These are phyloP conservation scores for Ceriagrion tenellum DNA, from an alignment of 2,888 invertebrate genomes.

Conservation along the genomic window DNA sequence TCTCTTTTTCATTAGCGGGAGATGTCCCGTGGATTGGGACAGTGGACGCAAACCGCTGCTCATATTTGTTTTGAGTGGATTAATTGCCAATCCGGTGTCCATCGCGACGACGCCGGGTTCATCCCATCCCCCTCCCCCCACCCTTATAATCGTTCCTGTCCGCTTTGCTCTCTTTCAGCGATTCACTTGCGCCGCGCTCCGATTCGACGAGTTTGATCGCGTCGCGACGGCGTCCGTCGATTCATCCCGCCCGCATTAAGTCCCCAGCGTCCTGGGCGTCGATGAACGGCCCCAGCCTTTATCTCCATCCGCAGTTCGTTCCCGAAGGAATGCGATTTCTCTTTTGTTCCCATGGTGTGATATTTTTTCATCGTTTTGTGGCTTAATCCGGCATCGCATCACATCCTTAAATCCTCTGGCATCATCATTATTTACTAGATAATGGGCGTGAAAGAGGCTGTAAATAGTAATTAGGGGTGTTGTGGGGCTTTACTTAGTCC, in stretches of 20 bases:
- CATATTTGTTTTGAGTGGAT: slow-evolving; percentile 39
- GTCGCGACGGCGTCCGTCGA: not conserved
- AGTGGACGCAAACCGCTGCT: not conserved
- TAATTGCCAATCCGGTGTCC: slow-evolving; percentile 27
- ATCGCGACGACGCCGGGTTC: not conserved
- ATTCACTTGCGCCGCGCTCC: not conserved
- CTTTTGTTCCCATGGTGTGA: too few species aligned
- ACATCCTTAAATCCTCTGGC: too few species aligned
- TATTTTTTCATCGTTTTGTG: too few species aligned
- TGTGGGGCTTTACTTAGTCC: too few species aligned
- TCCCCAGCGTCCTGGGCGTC: not conserved
- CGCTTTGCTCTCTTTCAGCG: not conserved
- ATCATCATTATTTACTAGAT: too few species aligned
- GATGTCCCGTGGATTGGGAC: not conserved
- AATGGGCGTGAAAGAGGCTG: too few species aligned
- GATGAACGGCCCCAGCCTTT: not conserved
- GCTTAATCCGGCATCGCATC: too few species aligned
- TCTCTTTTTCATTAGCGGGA: not conserved
- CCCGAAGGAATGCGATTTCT: not conserved
- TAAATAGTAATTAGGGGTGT: too few species aligned
- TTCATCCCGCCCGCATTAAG: not conserved
- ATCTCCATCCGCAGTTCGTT: not conserved
- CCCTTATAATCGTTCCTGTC: not conserved
- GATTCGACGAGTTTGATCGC: slow-evolving; percentile 10
- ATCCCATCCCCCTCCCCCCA: not conserved